These are phyloP conservation scores for Cephalotes varians DNA, from an alignment of 2,888 invertebrate species.

Conservation along the genomic window DNA sequence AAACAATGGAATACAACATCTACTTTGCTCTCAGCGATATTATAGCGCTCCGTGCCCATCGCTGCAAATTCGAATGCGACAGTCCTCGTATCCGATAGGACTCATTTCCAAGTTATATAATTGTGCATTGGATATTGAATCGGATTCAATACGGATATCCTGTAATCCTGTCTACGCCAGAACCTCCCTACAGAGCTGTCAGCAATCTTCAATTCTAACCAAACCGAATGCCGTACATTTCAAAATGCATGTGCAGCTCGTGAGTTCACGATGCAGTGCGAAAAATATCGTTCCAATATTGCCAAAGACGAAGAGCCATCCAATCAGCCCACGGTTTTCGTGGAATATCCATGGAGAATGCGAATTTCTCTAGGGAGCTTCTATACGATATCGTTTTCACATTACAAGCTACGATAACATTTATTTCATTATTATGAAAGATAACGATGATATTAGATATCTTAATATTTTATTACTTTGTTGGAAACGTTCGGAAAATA, in stretches of 20 bases:
- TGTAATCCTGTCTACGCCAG: slow-evolving; percentile 15
- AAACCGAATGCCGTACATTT: neutral
- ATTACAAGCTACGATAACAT: neutral
- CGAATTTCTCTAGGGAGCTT: neutral
- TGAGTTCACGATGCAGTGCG: neutral
- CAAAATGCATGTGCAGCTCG: neutral
- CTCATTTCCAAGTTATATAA: slow-evolving; percentile 75
- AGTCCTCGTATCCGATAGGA: neutral
- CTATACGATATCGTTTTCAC: neutral
- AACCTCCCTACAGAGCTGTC: slow-evolving; percentile 23
- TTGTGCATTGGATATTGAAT: slow-evolving; percentile 69
- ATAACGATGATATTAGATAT: neutral
- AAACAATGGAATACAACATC: slow-evolving; percentile 17
- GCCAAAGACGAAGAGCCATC: neutral
- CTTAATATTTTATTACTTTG: slow-evolving; percentile 15
- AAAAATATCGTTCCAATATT: slow-evolving; percentile 3
- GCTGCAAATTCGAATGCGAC: slow-evolving; percentile 6
- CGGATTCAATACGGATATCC: neutral
- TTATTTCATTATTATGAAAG: slow-evolving; percentile 14
- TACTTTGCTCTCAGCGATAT: slow-evolving; percentile 2
- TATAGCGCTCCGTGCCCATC: neutral
- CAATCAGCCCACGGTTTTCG: neutral
- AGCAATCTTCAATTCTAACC: slow-evolving; percentile 16
- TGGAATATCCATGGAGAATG: neutral
- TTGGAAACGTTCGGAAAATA: neutral